Percentiles rank a stretch among this genome's conserved stretches.
phyloP scores from a whole-genome alignment of 2,888 invertebrate genomes.

The Cataglyphis albicans region DNA sequence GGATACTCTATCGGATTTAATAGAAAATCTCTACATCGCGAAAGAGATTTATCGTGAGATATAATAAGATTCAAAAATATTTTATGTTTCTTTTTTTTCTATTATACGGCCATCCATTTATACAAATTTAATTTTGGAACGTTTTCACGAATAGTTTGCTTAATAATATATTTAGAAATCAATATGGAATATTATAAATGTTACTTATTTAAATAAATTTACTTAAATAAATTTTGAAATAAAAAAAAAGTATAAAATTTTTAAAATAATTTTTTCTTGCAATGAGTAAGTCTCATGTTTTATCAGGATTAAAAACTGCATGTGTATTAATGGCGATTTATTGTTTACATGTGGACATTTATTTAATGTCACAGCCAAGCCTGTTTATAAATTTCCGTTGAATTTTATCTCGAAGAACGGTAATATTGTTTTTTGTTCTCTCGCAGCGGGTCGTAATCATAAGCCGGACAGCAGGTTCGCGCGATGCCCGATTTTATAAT shows the following conservation, averaged over 20 bases:
- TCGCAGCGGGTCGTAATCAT: constrained; percentile 54
- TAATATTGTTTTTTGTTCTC: constrained; percentile 27
- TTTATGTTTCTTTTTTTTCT: neutral
- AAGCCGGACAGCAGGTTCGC: constrained; percentile 24
- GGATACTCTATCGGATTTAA: constrained; percentile 31
- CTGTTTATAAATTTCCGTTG: constrained; percentile 18
- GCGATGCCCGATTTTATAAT: constrained; percentile 55
- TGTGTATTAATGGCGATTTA: neutral
- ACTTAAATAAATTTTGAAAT: neutral
- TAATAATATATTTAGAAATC: neutral
- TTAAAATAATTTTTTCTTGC: constrained; percentile 1
- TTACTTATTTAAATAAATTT: neutral
- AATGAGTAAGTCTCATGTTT: neutral
- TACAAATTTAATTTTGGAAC: neutral
- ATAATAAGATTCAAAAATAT: neutral
- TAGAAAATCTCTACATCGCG: constrained; percentile 59
- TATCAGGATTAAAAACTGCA: neutral
- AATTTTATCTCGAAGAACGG: constrained; percentile 2
- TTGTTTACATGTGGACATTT: neutral
- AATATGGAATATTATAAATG: neutral
- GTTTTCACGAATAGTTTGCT: neutral
- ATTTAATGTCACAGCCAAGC: neutral
- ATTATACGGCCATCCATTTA: neutral
- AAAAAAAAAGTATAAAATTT: neutral
- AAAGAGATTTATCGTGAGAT: constrained; percentile 11